Conservation (phyloP, 2,113 vertebrate species). For the Ctenomys sociabilis region DNA sequence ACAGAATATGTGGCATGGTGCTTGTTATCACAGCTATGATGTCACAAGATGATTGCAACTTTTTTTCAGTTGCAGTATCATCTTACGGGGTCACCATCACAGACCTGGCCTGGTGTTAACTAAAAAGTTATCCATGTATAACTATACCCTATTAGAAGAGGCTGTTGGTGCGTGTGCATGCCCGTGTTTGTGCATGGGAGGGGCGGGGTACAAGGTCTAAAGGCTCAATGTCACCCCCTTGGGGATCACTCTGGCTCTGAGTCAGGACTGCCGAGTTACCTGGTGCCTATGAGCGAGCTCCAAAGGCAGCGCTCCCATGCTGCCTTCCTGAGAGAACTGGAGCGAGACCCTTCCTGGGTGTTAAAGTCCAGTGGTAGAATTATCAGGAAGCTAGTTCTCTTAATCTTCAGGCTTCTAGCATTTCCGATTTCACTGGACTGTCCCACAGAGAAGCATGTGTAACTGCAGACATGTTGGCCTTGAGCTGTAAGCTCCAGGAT, state of each 20-base stretch:
- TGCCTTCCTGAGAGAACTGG: not conserved
- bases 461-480: not conserved
- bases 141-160: not conserved
- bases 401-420: not conserved
- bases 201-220: not conserved
- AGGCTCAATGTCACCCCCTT: not conserved
- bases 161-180: no score
- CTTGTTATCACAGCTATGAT: not conserved
- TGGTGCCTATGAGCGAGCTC: not conserved
- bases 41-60: not conserved
- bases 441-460: not conserved
- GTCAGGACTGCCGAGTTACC: not conserved
- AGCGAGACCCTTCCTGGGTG: not conserved
- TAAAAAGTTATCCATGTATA: not conserved
- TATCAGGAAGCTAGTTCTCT: not conserved
- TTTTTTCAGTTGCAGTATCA: not conserved
- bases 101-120: not conserved
- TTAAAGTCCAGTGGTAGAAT: not conserved
- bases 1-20: not conserved
- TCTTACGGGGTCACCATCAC: not conserved
- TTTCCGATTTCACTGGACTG: not conserved
- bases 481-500: not conserved
- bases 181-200: not conserved
- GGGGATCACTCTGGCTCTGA: not conserved
- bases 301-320: not conserved